These are phyloP conservation scores for Callospermophilus lateralis DNA, from an alignment of 2,113 vertebrate genomes.

Conservation along the genomic window DNA sequence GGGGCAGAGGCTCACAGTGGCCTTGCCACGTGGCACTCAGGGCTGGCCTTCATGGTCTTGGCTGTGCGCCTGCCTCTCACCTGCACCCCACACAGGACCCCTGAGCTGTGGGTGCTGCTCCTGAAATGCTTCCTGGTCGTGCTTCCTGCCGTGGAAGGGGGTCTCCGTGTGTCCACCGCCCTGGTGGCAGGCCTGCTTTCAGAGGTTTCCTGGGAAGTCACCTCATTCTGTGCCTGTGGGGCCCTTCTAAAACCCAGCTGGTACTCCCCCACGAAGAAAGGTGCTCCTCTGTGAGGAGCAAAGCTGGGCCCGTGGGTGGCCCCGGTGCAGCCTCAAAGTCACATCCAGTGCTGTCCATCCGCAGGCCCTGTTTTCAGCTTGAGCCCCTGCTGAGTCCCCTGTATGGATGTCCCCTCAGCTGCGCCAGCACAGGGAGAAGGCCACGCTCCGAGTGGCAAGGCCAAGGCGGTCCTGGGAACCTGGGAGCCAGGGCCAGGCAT, in stretches of 20 bases:
- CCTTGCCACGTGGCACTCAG: background rate
- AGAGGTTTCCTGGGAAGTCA: background rate
- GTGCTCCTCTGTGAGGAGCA: background rate
- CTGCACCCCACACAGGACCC: background rate
- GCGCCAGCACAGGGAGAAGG: too few relatives aligned
- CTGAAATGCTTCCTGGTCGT: background rate
- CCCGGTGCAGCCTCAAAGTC: too few relatives aligned
- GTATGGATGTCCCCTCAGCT: background rate
- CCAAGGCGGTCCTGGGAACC: too few relatives aligned
- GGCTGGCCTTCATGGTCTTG: background rate
- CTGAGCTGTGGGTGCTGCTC: background rate
- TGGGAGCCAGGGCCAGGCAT: background rate
- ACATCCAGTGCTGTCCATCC: too few relatives aligned
- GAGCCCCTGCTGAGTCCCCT: too few relatives aligned
- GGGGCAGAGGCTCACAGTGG: background rate
- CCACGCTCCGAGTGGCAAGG: too few relatives aligned
- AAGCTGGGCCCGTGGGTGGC: background rate
- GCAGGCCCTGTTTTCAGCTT: too few relatives aligned
- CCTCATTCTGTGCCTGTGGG: background rate
- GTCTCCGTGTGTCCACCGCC: background rate
- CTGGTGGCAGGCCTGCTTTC: background rate
- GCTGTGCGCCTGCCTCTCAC: background rate
- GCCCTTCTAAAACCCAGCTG: background rate
- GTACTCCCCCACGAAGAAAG: too few relatives aligned
- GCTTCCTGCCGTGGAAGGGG: too few relatives aligned